Base-by-base conservation (phyloP, 2,113 vertebrate species). In the Dendropsophus ebraccatus region DNA sequence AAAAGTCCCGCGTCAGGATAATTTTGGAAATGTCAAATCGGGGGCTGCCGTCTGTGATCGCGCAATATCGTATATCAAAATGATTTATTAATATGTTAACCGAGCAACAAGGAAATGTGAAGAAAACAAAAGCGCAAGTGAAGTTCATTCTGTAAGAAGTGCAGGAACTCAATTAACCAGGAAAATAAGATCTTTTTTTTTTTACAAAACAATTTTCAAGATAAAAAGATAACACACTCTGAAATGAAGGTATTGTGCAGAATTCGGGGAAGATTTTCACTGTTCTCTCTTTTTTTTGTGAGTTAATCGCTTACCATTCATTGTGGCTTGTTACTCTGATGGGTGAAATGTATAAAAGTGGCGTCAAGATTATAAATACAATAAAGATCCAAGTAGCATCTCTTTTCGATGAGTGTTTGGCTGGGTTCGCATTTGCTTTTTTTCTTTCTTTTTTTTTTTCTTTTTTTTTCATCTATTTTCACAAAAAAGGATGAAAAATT, bases 81-180 rank as follows among this genome's bases (percentile, higher is more conserved):
- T 84, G 70, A 76, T 75, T 84, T 62, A 84, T 75, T 75, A 62
- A 75, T 84, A 14, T n/a, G 9, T 45, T 84, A 50, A 74, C 28
- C 6, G 30, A 56, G 69, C 32, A 45, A 80, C 45, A 56, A 54
- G 47, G 16, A 45, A 25, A 47, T 21, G 2, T 21, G 76, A 79
- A 47, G 35, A 37, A 75, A 84, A 84, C 25, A 62, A 52, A 84
- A 58, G 37, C 35, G 1, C 35, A 60, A 47, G 21, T 11, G 17
- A 60, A 25, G 25, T 56, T 41, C 82, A 62, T 23, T 84, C 62
- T 49, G 72, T 32, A 76, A n/a, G 9, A 58, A 28, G 70, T 16
- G 54, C 69, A 49, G 17, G 30, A 83, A 73, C 32, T 54, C 70
- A 56, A 74, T 74, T 41, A 73, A 35, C 5, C 21, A 23, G 54